A percentile compares a stretch with the other conserved stretches of the same genome.
phyloP scores from a whole-genome alignment of 2,797 vertebrate genomes.

The Micromesistius poutassou region DNA sequence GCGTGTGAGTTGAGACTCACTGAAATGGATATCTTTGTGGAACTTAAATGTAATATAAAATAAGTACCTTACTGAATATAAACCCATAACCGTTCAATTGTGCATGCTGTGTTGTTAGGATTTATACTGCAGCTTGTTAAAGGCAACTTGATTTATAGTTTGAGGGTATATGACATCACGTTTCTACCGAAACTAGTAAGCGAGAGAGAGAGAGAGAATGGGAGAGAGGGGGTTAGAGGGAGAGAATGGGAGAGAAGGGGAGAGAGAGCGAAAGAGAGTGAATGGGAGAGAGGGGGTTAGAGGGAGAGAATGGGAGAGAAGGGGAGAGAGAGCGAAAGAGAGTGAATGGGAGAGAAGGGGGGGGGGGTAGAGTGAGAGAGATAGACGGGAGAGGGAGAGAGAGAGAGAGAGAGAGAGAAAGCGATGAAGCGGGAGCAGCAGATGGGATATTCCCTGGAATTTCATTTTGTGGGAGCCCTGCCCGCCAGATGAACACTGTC shows the following conservation, averaged over 20 bases:
- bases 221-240: neutral
- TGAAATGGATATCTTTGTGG: neutral
- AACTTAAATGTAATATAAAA: neutral
- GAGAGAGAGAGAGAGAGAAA: constrained; percentile 1
- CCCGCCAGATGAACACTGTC: constrained; percentile 33
- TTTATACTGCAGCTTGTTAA: neutral
- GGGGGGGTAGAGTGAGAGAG: neutral
- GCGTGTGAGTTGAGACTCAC: neutral
- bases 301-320: neutral
- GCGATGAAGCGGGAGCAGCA: neutral
- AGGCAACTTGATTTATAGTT: constrained; percentile 2
- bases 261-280: neutral
- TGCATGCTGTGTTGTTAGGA: neutral
- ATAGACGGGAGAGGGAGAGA: neutral
- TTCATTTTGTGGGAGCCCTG: constrained; percentile 20
- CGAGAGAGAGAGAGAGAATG: neutral
- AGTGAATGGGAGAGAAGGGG: neutral
- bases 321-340: neutral
- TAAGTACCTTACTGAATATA: neutral
- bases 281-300: neutral
- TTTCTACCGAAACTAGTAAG: neutral
- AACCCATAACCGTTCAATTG: neutral
- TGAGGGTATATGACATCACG: neutral
- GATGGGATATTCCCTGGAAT: constrained; percentile 7
- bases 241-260: neutral